Percentiles rank a stretch among this genome's conserved stretches.
Conservation (phyloP, 2,888 invertebrate species). For the Dolichopus griseipennis region DNA sequence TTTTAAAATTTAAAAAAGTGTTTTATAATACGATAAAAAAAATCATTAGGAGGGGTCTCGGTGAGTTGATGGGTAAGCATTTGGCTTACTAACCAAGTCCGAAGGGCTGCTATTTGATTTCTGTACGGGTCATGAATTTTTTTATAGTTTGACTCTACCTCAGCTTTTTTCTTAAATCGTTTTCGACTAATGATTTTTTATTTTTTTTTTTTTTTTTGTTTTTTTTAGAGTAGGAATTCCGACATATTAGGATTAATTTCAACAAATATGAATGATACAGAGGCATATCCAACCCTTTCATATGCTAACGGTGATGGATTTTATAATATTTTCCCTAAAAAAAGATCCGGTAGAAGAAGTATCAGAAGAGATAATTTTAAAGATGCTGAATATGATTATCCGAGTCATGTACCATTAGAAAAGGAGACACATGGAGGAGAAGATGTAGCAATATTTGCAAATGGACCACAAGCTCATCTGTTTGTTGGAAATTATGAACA, state of each 20-base stretch:
- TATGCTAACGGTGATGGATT: constrained; percentile 69
- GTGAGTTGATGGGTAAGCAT: no score
- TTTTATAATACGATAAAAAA: no score
- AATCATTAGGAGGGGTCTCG: no score
- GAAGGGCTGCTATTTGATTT: no score
- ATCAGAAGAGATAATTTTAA: constrained; percentile 25
- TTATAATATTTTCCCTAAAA: constrained; percentile 22
- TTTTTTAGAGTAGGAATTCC: constrained; percentile 44
- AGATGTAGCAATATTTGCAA: constrained; percentile 68
- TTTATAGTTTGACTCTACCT: no score
- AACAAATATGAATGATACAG: constrained; percentile 49
- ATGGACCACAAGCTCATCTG: constrained; percentile 67
- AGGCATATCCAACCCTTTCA: constrained; percentile 59
- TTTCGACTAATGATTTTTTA: not conserved
- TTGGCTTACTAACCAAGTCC: no score
- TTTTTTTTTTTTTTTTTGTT: not conserved
- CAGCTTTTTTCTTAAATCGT: no score
- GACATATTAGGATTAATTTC: constrained; percentile 47
- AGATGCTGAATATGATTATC: constrained; percentile 42
- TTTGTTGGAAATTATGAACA: constrained; percentile 71
- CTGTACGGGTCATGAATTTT: no score
- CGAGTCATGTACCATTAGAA: constrained; percentile 52
- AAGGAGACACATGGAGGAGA: constrained; percentile 67
- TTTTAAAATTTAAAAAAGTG: no score
- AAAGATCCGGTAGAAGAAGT: constrained; percentile 22